These are phyloP conservation scores for Heliconius melpomene DNA, from an alignment of 1,140 invertebrate species.

Conservation along the genomic window DNA sequence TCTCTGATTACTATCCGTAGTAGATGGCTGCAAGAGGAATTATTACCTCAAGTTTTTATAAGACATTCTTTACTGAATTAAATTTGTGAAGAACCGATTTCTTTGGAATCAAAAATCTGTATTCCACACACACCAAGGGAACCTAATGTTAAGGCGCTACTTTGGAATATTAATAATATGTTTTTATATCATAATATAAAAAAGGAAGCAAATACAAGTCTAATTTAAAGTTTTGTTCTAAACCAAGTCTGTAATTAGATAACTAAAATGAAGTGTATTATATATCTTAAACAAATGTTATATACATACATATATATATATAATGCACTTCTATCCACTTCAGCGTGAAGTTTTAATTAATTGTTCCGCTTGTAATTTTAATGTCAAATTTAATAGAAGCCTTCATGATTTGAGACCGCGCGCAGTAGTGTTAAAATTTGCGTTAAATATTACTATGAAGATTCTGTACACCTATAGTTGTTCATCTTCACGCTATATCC, in stretches of 20 bases:
- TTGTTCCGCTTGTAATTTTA: slow-evolving; percentile 38
- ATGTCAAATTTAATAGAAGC: slow-evolving; percentile 26
- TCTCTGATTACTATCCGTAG: slow-evolving; percentile 31
- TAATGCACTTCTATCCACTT: slow-evolving; percentile 19
- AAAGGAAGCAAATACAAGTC: not conserved
- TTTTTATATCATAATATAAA: not conserved
- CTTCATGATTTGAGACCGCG: slow-evolving; percentile 12
- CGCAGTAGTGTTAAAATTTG: slow-evolving; percentile 16
- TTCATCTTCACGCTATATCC: too few relatives aligned
- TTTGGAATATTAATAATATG: not conserved
- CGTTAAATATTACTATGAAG: slow-evolving; percentile 7
- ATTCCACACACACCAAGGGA: too few relatives aligned
- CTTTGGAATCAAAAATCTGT: too few relatives aligned
- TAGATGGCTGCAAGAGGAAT: slow-evolving; percentile 28
- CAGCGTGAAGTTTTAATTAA: slow-evolving; percentile 37
- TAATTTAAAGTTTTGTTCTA: not conserved
- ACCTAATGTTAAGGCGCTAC: too few relatives aligned
- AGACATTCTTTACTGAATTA: slow-evolving; percentile 18
- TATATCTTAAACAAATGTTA: not conserved
- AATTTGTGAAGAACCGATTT: not conserved
- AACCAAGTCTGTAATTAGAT: not conserved
- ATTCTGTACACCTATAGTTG: not conserved
- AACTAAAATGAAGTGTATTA: not conserved
- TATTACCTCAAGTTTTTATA: slow-evolving; percentile 26
- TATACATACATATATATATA: not conserved